Base-by-base conservation (phyloP, 2,888 invertebrate genomes). In the Sinhomidia bicolor region DNA sequence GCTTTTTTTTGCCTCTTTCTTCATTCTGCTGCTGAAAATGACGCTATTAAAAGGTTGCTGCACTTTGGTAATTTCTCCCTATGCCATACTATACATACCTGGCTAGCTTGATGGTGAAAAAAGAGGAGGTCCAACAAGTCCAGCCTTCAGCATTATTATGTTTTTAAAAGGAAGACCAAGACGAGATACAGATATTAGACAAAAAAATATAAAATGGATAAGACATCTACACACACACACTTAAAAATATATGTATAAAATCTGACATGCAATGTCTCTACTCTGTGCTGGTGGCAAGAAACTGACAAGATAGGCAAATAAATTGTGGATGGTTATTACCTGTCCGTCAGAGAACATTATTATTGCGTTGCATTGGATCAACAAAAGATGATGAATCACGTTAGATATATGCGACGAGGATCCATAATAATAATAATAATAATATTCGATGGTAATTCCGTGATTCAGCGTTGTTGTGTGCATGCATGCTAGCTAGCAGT, bases 81-180 rank as follows among this genome's bases (percentile, higher is more conserved):
- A n/a, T 7, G 62, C 10, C 7, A 1, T 60, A 10, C 62, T 68
- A 20, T 20, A 57, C 51, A 36, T 36, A 36, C 36, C 7, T 36
- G 1, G 17, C 36, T 68, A 36, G 36, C 17, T 68, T n/a, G 29
- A 44, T 36, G 36, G 3, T 36, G 4, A 71, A 74, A 60, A 89
- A 89, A 74, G 86, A 89, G 89, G 89, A 83, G 89, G 89, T 89
- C 89, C 89, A 83, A 83, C 86, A 78, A 83, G 89, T 86, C 86
- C 86, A 83, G 78, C 89, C 89, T 89, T 89, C 89, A 79, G 32
- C 79, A 57, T 54, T 51, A 2, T 10, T 29, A 29, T 62, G 3
- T 26, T 20, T 20, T 9, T 20, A 71, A 71, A 60, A 60, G 23
- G 10, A 71, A 20, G 14, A 44, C 14, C 17, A 41, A 44, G 10